Conservation (phyloP, 2,113 vertebrate genomes). For the Nycticebus coucang region DNA sequence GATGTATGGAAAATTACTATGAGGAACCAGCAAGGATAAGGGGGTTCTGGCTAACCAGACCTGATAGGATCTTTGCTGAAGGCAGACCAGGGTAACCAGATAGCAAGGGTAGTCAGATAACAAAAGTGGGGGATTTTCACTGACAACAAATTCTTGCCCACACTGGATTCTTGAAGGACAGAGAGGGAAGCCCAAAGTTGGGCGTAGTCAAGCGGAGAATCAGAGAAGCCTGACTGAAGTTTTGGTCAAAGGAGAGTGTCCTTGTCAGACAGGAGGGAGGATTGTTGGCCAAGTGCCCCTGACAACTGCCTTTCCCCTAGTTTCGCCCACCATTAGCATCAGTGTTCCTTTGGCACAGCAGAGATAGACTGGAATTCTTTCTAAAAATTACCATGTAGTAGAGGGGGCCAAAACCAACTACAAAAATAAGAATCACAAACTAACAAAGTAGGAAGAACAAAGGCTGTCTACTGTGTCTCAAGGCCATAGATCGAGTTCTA, state of each 20-base stretch:
- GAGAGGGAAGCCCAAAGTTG: not conserved
- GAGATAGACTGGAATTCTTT: not conserved
- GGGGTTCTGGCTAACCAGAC: not conserved
- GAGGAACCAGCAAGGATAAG: not conserved
- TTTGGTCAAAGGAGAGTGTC: not conserved
- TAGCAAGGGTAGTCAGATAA: not conserved
- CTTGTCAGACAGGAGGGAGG: not conserved
- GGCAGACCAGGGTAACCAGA: not conserved
- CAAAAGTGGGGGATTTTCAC: not conserved
- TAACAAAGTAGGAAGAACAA: not conserved
- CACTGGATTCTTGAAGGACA: not conserved
- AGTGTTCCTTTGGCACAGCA: not conserved
- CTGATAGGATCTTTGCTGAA: not conserved
- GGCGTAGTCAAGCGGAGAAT: not conserved
- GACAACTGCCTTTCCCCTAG: not conserved
- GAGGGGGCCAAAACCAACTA: not conserved
- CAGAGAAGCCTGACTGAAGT: not conserved
- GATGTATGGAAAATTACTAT: not conserved
- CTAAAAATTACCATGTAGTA: not conserved
- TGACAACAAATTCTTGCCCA: not conserved
- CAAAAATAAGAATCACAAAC: not conserved
- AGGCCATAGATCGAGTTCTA: not conserved
- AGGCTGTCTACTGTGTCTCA: not conserved
- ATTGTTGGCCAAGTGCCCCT: not conserved
- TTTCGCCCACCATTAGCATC: not conserved